Evolutionary conservation across 2,888 invertebrate genomes (phyloP).

Genomic region (Eilema caniola): DNA sequence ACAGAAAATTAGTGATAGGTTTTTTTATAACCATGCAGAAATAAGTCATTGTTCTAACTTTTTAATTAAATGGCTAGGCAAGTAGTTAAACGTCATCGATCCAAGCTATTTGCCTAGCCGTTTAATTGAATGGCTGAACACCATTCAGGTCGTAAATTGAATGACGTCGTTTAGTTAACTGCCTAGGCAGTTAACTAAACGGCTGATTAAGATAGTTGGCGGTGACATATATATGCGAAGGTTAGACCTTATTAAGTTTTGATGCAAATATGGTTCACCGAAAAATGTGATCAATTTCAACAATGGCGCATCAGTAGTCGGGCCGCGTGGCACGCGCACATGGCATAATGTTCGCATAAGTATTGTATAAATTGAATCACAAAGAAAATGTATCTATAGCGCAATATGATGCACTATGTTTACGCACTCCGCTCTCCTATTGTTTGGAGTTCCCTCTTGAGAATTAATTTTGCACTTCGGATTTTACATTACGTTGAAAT

Average conservation of each 20-base stretch:
- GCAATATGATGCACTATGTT: slow-evolving; percentile 5
- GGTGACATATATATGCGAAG: not conserved
- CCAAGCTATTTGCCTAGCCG: too few relatives aligned
- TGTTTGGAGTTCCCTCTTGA: not conserved
- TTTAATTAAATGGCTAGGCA: too few relatives aligned
- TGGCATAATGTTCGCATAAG: slow-evolving; percentile 36
- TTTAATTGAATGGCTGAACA: too few relatives aligned
- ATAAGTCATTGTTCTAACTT: too few relatives aligned
- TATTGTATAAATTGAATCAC: slow-evolving; percentile 34
- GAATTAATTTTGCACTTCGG: not conserved
- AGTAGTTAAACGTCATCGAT: too few relatives aligned
- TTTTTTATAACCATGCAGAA: too few relatives aligned
- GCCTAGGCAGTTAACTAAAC: too few relatives aligned
- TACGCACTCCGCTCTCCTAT: slow-evolving; percentile 16
- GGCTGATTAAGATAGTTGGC: too few relatives aligned
- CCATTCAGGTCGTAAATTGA: too few relatives aligned
- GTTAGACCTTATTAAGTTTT: not conserved
- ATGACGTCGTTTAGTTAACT: too few relatives aligned
- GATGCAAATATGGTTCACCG: slow-evolving; percentile 10
- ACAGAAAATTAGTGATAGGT: too few relatives aligned
- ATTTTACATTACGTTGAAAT: not conserved
- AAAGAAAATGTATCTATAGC: slow-evolving; percentile 29
- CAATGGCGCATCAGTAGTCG: slow-evolving; percentile 33
- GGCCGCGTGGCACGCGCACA: slow-evolving; percentile 26
- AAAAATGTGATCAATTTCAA: slow-evolving; percentile 18